Conservation (phyloP, 2,888 invertebrate genomes). For the Opisthograptis luteolata region DNA sequence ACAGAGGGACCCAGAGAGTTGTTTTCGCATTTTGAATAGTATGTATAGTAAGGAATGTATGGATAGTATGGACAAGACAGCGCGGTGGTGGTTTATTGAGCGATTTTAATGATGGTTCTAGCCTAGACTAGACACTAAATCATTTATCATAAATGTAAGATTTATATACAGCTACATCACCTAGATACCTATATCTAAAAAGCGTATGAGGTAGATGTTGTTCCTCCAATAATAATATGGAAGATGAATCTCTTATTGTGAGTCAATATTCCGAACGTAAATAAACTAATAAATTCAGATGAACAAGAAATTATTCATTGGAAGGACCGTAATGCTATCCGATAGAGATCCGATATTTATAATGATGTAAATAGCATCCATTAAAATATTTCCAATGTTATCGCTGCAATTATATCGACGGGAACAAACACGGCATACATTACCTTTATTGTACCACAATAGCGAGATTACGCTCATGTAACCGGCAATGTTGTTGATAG, state of each 20-base stretch:
- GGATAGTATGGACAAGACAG: too few relatives aligned
- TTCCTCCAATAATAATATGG: slow-evolving; percentile 11
- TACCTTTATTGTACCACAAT: slow-evolving; percentile 52
- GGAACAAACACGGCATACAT: slow-evolving; percentile 44
- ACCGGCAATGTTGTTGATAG: slow-evolving; percentile 51
- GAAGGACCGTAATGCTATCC: slow-evolving; percentile 32
- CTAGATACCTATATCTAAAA: neutral
- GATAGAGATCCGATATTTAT: slow-evolving; percentile 33
- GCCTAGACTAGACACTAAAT: too few relatives aligned
- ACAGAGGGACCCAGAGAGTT: too few relatives aligned
- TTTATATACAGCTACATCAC: too few relatives aligned
- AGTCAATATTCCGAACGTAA: slow-evolving; percentile 24
- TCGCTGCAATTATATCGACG: slow-evolving; percentile 29
- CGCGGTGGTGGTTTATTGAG: too few relatives aligned
- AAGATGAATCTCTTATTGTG: slow-evolving; percentile 24
- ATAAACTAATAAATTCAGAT: slow-evolving; percentile 27
- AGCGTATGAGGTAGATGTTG: neutral
- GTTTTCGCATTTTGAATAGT: too few relatives aligned
- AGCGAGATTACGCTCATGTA: slow-evolving; percentile 49
- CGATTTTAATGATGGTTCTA: too few relatives aligned
- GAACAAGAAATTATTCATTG: slow-evolving; percentile 33
- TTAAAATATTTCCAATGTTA: slow-evolving; percentile 38
- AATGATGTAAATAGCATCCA: slow-evolving; percentile 35
- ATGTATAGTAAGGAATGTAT: too few relatives aligned
- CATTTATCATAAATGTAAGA: too few relatives aligned